Base-by-base conservation (phyloP, 92 coral and sea anemone genomes). In the Meandrina meandrites region DNA sequence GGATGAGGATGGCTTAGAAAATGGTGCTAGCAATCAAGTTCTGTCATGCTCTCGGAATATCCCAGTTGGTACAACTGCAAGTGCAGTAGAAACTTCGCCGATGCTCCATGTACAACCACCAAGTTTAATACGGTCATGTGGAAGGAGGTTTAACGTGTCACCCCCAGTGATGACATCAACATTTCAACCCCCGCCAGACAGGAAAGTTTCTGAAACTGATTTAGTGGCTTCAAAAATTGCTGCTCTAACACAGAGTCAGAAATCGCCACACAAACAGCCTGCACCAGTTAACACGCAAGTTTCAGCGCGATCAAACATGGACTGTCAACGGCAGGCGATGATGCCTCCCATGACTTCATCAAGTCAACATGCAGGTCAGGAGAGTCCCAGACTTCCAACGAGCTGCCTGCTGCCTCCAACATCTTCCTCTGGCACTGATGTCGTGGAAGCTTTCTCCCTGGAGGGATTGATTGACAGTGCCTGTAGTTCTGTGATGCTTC, bases 201-300 rank as follows among this genome's bases (percentile, higher is more conserved):
- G 68, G 47, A 67, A 47, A 17, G 83, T 67, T 24, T 80, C 87
- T 21, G 92, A 89, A 36, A 72, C 80, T 31, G 85, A 87, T 62
- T 60, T 92, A 54, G 92, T 92, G 51, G 93, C 85, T 13, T 82
- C 90, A 69, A 92, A 92, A 83, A 92, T 92, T 27, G 95, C 95
- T n/a, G 91, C 95, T n/a, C 77, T 92, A 32, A 87, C 91, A 1
- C 82, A 85, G 50, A 28, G 82, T 48, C 88, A 76, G n/a, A 76
- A 85, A 22, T 40, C 81, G 21, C 15, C 35, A 18, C 62, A 67
- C 45, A 62, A 60, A 76, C 62, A 48, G 5, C 34, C 76, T 19
- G 67, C 5, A 10, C 6, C 34, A 19, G 75, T 7, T 19, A 78
- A 42, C 30, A 45, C 4, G n/a, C 42, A 60, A 28, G 28, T 1